Conservation (phyloP, 2,113 vertebrate genomes). For the Orycteropus afer region DNA sequence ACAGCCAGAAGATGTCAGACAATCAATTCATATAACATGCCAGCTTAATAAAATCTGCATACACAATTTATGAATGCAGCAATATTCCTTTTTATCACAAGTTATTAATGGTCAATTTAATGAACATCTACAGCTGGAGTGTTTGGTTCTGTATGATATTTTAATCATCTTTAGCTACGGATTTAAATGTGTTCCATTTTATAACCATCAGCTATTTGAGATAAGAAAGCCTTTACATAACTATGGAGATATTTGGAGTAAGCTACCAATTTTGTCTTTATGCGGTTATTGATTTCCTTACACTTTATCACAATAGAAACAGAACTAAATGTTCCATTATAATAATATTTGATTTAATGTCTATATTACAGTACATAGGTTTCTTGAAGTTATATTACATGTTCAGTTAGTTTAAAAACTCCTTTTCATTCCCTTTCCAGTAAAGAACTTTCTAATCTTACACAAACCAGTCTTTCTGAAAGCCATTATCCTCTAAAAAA, state of each 20-base stretch:
- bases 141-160: constrained; percentile 87
- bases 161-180: constrained; percentile 85
- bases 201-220: constrained; percentile 82
- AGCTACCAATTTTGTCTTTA: constrained; percentile 79
- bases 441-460: constrained; percentile 40
- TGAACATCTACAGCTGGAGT: constrained; percentile 89
- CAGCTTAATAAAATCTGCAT: constrained; percentile 91
- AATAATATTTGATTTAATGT: constrained; percentile 72
- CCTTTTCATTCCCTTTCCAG: constrained; percentile 61
- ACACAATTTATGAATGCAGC: constrained; percentile 90
- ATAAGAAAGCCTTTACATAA: constrained; percentile 82
- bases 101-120: constrained; percentile 93
- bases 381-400: constrained; percentile 41
- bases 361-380: constrained; percentile 51
- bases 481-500: constrained; percentile 54
- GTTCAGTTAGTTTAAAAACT: constrained; percentile 50
- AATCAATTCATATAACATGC: constrained; percentile 89
- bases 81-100: constrained; percentile 89
- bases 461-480: constrained; percentile 40
- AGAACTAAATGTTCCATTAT: constrained; percentile 63
- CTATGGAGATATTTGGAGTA: constrained; percentile 73
- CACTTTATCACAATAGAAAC: constrained; percentile 73
- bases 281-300: constrained; percentile 82
- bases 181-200: constrained; percentile 86
- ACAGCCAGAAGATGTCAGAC: constrained; percentile 87